These are phyloP conservation scores for Leptosomus discolor DNA, from an alignment of 2,113 vertebrate genomes.

Conservation along the genomic window DNA sequence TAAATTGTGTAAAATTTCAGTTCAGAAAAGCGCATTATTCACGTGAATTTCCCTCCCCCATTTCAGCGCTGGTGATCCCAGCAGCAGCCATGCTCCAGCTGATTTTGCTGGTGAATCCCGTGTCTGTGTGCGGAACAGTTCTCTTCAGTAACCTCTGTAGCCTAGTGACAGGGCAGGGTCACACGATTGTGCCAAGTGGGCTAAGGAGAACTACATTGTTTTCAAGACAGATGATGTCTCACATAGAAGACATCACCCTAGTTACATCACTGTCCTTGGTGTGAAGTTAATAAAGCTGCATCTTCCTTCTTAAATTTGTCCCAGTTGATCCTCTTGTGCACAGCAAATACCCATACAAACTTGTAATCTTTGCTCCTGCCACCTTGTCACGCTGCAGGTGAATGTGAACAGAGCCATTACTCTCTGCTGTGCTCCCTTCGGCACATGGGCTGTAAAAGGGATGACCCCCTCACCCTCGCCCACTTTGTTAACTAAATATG, in stretches of 20 bases:
- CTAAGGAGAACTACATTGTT: background rate
- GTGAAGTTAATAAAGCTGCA: background rate
- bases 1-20: background rate
- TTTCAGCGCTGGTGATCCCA: background rate
- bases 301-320: background rate
- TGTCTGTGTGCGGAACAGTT: background rate
- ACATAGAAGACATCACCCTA: background rate
- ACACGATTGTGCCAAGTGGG: rapidly evolving
- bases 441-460: background rate
- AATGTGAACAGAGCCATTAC: background rate
- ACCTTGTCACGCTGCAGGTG: background rate
- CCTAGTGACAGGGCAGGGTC: background rate
- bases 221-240: background rate
- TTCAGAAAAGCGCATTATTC: background rate
- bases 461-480: background rate
- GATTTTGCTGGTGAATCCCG: background rate
- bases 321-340: background rate
- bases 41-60: background rate
- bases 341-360: background rate
- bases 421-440: background rate
- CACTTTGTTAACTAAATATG: background rate
- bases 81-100: background rate
- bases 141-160: background rate
- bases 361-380: background rate
- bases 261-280: background rate